Conservation (phyloP, 2,113 vertebrate species). For the Oceanodroma tethys region DNA sequence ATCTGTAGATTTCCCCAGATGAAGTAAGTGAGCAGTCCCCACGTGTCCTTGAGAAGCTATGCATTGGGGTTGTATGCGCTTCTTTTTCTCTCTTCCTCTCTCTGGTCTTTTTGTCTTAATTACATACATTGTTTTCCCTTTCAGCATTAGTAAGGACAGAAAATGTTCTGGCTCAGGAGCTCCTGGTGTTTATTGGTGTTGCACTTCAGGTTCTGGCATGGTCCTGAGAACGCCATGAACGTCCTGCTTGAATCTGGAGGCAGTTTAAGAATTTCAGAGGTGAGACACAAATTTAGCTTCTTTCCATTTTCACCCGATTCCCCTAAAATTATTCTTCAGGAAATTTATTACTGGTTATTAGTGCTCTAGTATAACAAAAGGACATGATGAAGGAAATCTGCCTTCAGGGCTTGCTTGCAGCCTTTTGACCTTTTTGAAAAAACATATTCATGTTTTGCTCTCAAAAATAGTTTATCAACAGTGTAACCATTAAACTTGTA, state of each 20-base stretch:
- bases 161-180: not conserved
- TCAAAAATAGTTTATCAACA: not conserved
- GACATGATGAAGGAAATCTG: not conserved
- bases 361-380: not conserved
- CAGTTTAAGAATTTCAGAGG: not conserved
- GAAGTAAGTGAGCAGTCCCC: not conserved
- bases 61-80: accelerated
- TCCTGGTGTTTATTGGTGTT: not conserved
- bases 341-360: not conserved
- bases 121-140: not conserved
- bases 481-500: not conserved
- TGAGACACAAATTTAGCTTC: not conserved
- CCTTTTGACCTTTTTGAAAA: not conserved
- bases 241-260: not conserved
- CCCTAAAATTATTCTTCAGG: not conserved
- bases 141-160: not conserved
- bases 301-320: accelerated
- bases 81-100: not conserved
- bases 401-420: not conserved
- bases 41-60: not conserved
- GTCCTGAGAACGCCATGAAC: not conserved
- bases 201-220: not conserved
- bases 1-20: not conserved
- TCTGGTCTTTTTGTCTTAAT: not conserved
- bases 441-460: not conserved